phyloP scores from a whole-genome alignment of 2,888 invertebrate genomes.

The Drosophila aldrichi region DNA sequence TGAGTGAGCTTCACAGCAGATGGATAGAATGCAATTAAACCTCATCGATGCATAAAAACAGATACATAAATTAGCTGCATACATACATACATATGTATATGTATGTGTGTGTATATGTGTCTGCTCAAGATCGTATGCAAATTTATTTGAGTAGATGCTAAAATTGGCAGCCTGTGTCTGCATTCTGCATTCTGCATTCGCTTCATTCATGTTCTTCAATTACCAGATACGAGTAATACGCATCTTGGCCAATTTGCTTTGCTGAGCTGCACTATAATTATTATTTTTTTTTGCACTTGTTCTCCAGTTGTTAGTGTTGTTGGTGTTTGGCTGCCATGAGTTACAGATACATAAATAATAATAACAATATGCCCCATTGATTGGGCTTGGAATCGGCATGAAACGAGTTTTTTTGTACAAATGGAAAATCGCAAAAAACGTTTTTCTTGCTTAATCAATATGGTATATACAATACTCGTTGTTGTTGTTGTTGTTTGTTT shows the following conservation, averaged over 20 bases:
- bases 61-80: constrained; percentile 29
- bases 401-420: constrained; percentile 71
- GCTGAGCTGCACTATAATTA: constrained; percentile 52
- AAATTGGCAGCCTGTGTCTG: constrained; percentile 40
- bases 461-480: constrained; percentile 33
- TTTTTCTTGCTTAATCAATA: constrained; percentile 55
- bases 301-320: constrained; percentile 6
- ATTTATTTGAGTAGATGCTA: constrained; percentile 21
- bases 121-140: constrained; percentile 30
- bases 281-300: constrained; percentile 45
- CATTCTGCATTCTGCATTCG: constrained; percentile 30
- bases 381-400: constrained; percentile 50
- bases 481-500: constrained; percentile 24
- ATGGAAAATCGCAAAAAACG: constrained; percentile 57
- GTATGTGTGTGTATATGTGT: neutral
- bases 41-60: constrained; percentile 78
- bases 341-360: constrained; percentile 78
- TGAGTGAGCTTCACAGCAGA: constrained; percentile 61
- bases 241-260: constrained; percentile 43
- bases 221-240: constrained; percentile 49
- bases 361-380: constrained; percentile 77
- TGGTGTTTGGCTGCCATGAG: constrained; percentile 70
- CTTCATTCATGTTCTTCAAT: constrained; percentile 68
- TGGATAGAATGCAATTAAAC: constrained; percentile 81
- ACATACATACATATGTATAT: constrained; percentile 1